Base-by-base conservation (phyloP, 2,888 invertebrate genomes). In the Drosophila mulleri region DNA sequence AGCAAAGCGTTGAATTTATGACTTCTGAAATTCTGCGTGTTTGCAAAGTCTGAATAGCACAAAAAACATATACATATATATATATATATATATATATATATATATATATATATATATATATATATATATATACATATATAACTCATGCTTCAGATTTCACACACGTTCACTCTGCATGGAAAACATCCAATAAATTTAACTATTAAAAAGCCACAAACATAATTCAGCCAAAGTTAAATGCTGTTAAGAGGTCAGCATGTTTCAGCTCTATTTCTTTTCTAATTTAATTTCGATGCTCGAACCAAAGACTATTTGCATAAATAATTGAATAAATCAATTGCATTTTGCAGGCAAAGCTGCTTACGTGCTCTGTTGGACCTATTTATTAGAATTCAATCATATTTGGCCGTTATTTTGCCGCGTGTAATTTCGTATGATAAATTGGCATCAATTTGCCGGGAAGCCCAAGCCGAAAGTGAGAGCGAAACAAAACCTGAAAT, bases 1-100 rank as follows among this genome's bases (percentile, higher is more conserved):
- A 73, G 70, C 64, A 82, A 78, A 80, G 68, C 86, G 75, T 65
- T 56, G 70, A 88, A 86, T 86, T 86, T 90, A 90, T 86, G 90
- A 75, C 87, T 77, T 60, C 68, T 69, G 73, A 73, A 73, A 82
- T 83, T 89, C 18, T 82, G 80, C 78, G 78, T 80, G 85, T 80
- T 85, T 62, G 79, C 88, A 79, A 79, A 74, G 68, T 87, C 76
- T 54, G 63, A 45, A 57, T 32, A 32, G 47, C 65, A 67, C 56
- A 50, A 48, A 58, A 72, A 58, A 67, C n/a, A 50, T 54, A 61
- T 16, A 50, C 47, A 66, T 56, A 66, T 2, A 56, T 41, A 26
- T 7, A 26, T 6, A 26, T 26, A 26, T 26, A 26, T 29, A 69
- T n/a, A 44, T 54, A 62, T 11, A 5, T 47, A 67, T 53, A 69